Conservation (phyloP, 2,113 vertebrate species). For the Xenus cinereus region DNA sequence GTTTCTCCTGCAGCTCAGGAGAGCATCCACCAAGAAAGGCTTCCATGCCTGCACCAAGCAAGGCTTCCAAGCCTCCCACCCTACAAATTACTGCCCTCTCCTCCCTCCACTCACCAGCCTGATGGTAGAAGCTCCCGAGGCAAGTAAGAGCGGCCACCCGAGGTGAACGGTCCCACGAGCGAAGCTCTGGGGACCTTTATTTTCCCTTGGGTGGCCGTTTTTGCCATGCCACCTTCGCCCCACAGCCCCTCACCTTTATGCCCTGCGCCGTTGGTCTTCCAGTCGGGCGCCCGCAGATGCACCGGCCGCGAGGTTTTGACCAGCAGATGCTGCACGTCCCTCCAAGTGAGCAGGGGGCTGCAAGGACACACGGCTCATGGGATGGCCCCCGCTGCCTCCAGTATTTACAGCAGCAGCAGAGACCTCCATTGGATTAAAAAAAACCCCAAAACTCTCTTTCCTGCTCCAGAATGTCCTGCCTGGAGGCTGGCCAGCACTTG, state of each 20-base stretch:
- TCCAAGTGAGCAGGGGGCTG: constrained; percentile 88
- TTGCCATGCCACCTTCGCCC: rapidly evolving
- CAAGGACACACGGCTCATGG: neutral
- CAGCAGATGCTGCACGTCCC: constrained; percentile 90
- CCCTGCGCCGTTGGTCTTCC: constrained; percentile 89
- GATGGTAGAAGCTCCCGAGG: neutral
- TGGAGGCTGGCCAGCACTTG: neutral
- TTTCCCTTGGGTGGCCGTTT: neutral
- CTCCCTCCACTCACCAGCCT: neutral
- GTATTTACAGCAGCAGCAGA: neutral
- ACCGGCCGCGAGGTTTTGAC: constrained; percentile 87
- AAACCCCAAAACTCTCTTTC: rapidly evolving
- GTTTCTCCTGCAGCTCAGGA: neutral
- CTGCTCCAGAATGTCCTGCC: neutral
- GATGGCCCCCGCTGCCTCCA: neutral
- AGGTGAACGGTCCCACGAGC: rapidly evolving
- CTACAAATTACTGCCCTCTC: neutral
- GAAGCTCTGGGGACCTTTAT: neutral
- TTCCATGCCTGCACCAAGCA: neutral
- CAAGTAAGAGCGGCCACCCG: neutral
- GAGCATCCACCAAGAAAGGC: neutral
- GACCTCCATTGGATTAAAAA: neutral
- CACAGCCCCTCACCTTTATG: constrained; percentile 75
- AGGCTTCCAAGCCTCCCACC: neutral
- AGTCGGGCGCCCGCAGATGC: constrained; percentile 87